These are phyloP conservation scores for Sparidentex hasta DNA, from an alignment of 2,797 vertebrate species.

Conservation along the genomic window DNA sequence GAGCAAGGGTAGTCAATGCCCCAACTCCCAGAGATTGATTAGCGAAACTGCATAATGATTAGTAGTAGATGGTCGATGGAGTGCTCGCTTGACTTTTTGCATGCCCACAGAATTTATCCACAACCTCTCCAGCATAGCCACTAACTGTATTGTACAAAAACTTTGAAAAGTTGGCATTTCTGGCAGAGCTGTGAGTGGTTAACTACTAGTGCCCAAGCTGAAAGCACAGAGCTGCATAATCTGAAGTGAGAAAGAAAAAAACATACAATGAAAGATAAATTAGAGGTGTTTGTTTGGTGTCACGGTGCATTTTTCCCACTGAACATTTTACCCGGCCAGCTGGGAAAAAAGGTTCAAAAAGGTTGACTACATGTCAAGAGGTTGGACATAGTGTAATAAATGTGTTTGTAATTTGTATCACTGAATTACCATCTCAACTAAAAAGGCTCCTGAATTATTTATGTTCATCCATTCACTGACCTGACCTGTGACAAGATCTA, in stretches of 20 bases:
- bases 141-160: background rate
- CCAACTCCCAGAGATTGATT: slow-evolving; percentile 14
- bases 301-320: no score
- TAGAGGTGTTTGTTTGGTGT: background rate
- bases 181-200: background rate
- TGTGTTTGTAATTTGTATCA: background rate
- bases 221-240: background rate
- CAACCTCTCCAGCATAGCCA: background rate
- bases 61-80: background rate
- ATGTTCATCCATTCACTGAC: background rate
- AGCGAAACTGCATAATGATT: slow-evolving; percentile 25
- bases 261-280: background rate
- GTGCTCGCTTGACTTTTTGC: slow-evolving; percentile 1
- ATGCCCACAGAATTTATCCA: slow-evolving; percentile 10
- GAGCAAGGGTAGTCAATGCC: slow-evolving; percentile 10
- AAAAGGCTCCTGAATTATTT: background rate
- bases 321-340: no score
- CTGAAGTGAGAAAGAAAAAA: background rate
- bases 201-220: background rate
- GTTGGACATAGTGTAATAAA: background rate
- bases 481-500: background rate
- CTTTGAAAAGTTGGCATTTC: background rate
- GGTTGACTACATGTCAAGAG: background rate
- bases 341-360: background rate
- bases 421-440: background rate